Evolutionary conservation across 2,888 invertebrate species (phyloP), one percentile per base, ranked within the genome.

Genomic region (Stenurella melanura): DNA sequence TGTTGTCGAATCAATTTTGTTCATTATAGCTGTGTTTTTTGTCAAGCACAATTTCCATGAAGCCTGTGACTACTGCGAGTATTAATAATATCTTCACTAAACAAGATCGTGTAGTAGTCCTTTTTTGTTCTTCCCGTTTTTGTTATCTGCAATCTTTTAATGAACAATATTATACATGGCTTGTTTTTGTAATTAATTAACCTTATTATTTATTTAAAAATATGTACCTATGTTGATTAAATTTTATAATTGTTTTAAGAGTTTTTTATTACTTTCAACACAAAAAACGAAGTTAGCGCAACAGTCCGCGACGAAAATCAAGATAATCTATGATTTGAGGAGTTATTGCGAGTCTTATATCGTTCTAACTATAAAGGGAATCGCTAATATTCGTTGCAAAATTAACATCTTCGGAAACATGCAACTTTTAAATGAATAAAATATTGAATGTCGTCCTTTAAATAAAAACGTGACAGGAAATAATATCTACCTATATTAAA

Each of bases 1-100:
- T 70, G 70, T 57, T 69, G 58, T 70, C 34, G 60, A 70, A 57
- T 60, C 70, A 70, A 60, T 60, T 70, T 38, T 21, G 70, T 60
- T 70, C 60, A 42, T 70, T 70, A 70, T 38, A n/a, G 70, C 18
- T n/a, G 38, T 19, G 11, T 30, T 69, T 58, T 69, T 69, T 69
- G 64, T 64, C 38, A 42, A 42, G 17, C 18, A 34, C 38, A 12
- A 42, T 64, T 64, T 64, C 64, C 42, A 64, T 42, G 64, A 64
- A 12, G 64, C 42, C 1, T 50, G n/a, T 6, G 30, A 34, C 7
- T 34, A 1, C 12, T 42, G 50, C 6, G 30, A 34, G 30, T 34
- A 11, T 42, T 42, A 42, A 9, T 38, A n/a, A n/a, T 12, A 42
- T 42, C 11, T 42, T 7, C 15, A 50, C 50, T 50, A n/a, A 50